phyloP scores from a whole-genome alignment of 2,888 invertebrate genomes.

The Ormyrus pomaceus region DNA sequence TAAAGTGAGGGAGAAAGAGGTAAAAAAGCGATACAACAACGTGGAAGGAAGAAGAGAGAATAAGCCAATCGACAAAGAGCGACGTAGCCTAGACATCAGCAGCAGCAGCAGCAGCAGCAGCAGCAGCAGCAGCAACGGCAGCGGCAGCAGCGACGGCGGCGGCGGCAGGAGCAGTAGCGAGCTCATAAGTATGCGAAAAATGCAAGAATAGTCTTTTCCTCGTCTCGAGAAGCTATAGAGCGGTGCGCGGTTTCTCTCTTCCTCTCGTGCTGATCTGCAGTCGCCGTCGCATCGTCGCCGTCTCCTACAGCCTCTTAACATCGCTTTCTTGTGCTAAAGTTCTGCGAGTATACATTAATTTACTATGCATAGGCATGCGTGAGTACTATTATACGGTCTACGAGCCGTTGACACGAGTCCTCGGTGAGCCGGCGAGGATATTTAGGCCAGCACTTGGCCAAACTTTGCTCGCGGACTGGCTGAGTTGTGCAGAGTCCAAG shows the following conservation, averaged over 20 bases:
- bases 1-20: neutral
- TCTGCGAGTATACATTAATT: conserved; percentile 39
- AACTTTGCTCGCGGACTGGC: conserved; percentile 27
- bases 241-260: neutral
- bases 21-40: conserved; percentile 12
- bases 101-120: conserved; percentile 17
- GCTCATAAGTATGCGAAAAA: conserved; percentile 52
- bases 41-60: conserved; percentile 36
- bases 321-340: conserved; percentile 12
- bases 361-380: conserved; percentile 52
- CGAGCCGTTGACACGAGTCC: conserved; percentile 8
- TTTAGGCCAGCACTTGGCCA: conserved; percentile 38
- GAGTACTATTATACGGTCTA: conserved; percentile 40
- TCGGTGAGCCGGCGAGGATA: neutral
- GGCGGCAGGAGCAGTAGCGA: conserved; percentile 28
- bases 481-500: neutral
- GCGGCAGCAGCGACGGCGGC: neutral
- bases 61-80: conserved; percentile 49
- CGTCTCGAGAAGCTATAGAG: conserved; percentile 32
- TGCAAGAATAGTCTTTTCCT: conserved; percentile 49
- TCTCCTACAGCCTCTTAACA: conserved; percentile 40
- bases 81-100: conserved; percentile 14
- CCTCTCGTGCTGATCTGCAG: neutral
- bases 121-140: conserved; percentile 22
- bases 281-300: conserved; percentile 11